Percentiles rank a stretch among this genome's conserved stretches.
These are phyloP conservation scores for Petroica traversi DNA, from an alignment of 2,113 vertebrate species.

Conservation along the genomic window DNA sequence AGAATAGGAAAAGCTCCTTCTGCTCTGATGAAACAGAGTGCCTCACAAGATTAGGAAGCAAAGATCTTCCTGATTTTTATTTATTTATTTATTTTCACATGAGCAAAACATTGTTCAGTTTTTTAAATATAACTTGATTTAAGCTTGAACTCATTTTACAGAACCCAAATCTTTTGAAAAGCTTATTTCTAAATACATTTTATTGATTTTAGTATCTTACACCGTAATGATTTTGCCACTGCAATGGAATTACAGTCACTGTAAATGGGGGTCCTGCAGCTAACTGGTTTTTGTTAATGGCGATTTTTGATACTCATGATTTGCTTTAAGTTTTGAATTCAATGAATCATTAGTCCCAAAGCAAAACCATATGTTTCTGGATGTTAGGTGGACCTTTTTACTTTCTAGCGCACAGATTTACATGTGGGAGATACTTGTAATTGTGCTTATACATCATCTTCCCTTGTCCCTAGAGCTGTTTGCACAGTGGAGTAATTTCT, in stretches of 20 bases:
- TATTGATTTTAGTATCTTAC: not conserved
- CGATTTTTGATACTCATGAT: not conserved
- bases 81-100: not conserved
- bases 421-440: not conserved
- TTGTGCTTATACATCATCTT: not conserved
- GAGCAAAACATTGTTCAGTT: not conserved
- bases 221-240: not conserved
- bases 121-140: not conserved
- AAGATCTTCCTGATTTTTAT: not conserved
- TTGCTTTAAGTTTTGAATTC: not conserved
- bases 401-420: not conserved
- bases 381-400: not conserved
- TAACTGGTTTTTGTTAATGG: not conserved
- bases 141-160: not conserved
- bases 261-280: not conserved
- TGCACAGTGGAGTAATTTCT: not conserved
- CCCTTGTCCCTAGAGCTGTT: not conserved
- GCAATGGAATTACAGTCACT: not conserved
- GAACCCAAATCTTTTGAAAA: not conserved
- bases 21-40: not conserved
- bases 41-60: conserved; percentile 6
- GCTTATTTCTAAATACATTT: not conserved
- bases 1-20: conserved; percentile 16
- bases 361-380: not conserved
- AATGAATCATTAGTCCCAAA: not conserved